Evolutionary conservation across 1,140 invertebrate species (phyloP), one percentile per base, ranked within the genome.

Genomic region (Diabrotica undecimpunctata): DNA sequence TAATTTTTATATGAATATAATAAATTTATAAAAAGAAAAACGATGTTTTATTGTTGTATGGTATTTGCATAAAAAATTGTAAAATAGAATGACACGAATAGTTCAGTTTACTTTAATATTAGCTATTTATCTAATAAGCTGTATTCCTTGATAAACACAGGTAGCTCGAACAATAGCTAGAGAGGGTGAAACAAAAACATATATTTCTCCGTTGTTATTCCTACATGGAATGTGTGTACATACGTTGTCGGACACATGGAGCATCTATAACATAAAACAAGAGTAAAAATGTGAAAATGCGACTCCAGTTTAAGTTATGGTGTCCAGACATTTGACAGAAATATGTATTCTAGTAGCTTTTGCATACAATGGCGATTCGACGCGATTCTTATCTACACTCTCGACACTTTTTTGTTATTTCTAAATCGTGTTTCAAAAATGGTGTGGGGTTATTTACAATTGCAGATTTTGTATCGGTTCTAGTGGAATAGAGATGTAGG

Each of bases 311-410:
- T 54, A 62, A 62, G 11, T 62, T 62, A 62, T 54, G 39, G 37
- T 62, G 61, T 62, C 61, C 61, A 41, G 60, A 63, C 64, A 53
- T 62, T 46, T 65, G 72, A 73, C 70, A 69, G 67, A 73, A 73
- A 73, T 73, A 73, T 73, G 70, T 71, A 73, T 73, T 71, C 67
- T 63, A 52, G 61, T 65, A 69, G 72, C 59, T 67, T 73, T 71
- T 71, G 70, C 70, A 73, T 73, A 73, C 72, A 73, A 73, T 73
- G 56, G 72, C 50, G 53, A 60, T 50, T 51, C 52, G 54, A 67
- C 56, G 50, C 54, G 72, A 73, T 71, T 59, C 59, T 71, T 73
- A 73, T 73, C 72, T 55, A 55, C 37, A 52, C 37, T 60, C 50
- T 61, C 70, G 57, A 69, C 72, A 73, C 72, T 71, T 73, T 71